These are phyloP conservation scores for Phrynosoma blainvillii DNA, from an alignment of 2,113 vertebrate species.

Conservation along the genomic window DNA sequence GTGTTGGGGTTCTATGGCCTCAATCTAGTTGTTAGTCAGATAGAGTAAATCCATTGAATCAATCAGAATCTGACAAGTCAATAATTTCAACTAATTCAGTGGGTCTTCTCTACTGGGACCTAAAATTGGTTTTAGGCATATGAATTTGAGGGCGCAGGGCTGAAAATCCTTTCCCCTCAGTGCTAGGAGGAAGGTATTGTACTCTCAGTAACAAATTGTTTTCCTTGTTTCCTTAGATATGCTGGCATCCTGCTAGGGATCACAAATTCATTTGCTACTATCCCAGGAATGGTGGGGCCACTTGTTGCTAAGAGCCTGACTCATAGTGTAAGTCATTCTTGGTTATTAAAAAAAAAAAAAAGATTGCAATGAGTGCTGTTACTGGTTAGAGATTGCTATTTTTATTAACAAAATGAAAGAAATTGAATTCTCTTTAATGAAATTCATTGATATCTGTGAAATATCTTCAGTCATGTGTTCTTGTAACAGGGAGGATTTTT, in stretches of 20 bases:
- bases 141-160: not conserved
- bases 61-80: too few relatives aligned
- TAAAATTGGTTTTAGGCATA: not conserved
- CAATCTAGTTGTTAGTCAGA: not conserved
- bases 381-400: not conserved
- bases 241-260: conserved; percentile 96
- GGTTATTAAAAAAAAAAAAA: not conserved
- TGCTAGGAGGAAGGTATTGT: not conserved
- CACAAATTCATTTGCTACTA: conserved; percentile 96
- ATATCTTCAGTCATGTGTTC: not conserved
- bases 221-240: conserved; percentile 78
- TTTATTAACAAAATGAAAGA: not conserved
- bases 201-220: not conserved
- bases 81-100: too few relatives aligned
- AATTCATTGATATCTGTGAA: conserved; percentile 3
- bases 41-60: too few relatives aligned
- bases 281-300: conserved; percentile 96
- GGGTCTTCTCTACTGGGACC: too few relatives aligned
- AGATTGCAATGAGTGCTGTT: not conserved
- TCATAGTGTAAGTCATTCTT: conserved; percentile 82
- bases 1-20: too few relatives aligned
- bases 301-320: conserved; percentile 91
- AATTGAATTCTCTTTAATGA: not conserved
- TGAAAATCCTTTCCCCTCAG: not conserved
- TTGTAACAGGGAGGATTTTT: not conserved